Conservation (phyloP, 2,797 vertebrate species). For the Strix occidentalis region DNA sequence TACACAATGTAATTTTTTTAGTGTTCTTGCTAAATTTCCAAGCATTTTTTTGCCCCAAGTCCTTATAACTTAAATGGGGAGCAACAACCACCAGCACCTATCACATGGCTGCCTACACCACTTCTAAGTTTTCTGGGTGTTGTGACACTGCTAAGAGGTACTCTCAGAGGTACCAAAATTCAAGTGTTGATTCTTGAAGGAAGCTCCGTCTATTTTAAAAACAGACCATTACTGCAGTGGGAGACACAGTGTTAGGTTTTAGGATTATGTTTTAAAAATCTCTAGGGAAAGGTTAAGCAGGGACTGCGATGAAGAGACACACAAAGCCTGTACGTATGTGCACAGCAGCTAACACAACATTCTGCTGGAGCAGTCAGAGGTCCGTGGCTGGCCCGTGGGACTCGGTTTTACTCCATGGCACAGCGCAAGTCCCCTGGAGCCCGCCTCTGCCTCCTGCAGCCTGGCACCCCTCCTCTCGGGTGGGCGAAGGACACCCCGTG, state of each 20-base stretch:
- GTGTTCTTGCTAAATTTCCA: neutral
- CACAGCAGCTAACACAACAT: no score
- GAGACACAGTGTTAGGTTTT: neutral
- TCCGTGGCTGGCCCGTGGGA: rapidly evolving
- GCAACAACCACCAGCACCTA: neutral
- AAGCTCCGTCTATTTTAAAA: neutral
- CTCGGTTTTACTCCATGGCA: neutral
- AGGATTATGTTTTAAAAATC: neutral
- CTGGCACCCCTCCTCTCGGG: rapidly evolving
- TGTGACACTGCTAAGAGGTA: neutral
- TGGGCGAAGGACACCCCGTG: no score
- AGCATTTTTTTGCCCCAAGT: neutral
- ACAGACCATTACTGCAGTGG: no score
- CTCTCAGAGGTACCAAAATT: neutral
- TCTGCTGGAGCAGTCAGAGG: neutral
- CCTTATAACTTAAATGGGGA: neutral
- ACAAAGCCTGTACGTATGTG: rapidly evolving
- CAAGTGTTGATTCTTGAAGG: neutral
- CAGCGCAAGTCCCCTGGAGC: rapidly evolving
- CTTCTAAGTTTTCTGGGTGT: neutral
- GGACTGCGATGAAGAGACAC: neutral
- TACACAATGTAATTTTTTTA: neutral
- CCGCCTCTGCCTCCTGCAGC: neutral
- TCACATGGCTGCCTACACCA: rapidly evolving
- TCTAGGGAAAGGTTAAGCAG: neutral